Evolutionary conservation across 2,797 vertebrate species (phyloP), one percentile per base, ranked within the genome.

Genomic region (Eulemur rubriventer): DNA sequence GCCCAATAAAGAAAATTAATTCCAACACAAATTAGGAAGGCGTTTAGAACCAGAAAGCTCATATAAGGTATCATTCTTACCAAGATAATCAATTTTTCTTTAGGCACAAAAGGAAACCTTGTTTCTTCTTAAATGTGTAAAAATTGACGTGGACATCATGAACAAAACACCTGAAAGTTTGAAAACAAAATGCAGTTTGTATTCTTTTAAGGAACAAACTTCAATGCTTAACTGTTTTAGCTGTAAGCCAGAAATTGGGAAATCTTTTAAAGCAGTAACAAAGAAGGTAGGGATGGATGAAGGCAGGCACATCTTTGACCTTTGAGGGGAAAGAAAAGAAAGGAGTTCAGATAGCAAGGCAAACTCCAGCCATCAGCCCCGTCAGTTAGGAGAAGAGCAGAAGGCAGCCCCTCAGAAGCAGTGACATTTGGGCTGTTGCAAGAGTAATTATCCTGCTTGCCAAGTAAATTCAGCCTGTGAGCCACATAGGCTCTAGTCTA

Each of bases 1-100:
- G 35, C 83, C 91, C 38, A 26, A 26, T 35, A 38, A 73, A 96
- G 76, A 86, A 91, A 94, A 88, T 83, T 85, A 52, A 70, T 72
- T 94, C 65, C 80, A 67, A 55, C 50, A 85, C 57, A 80, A 65
- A 94, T 89, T 59, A 92, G 30, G 69, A 38, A 76, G 50, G 17
- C 20, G 63, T 89, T 92, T 92, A 72, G 46, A 91, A 52, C n/a
- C 41, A 89, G 57, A 41, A 85, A 92, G 4, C 17, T 76, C 67
- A 70, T 8, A 5, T 11, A 43, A 67, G 52, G 7, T 72, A 69
- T 55, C 46, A 9, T 89, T 94, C 55, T 89, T 92, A 24, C n/a
- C 59, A 30, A 65, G 48, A 30, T 48, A 70, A 73, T 24, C 33
- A 24, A 4, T 55, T 91, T 97, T 87, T 82, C 82, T 75, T 35